Base-by-base conservation (phyloP, 2,888 invertebrate genomes). In the Drosophila pegasa region DNA sequence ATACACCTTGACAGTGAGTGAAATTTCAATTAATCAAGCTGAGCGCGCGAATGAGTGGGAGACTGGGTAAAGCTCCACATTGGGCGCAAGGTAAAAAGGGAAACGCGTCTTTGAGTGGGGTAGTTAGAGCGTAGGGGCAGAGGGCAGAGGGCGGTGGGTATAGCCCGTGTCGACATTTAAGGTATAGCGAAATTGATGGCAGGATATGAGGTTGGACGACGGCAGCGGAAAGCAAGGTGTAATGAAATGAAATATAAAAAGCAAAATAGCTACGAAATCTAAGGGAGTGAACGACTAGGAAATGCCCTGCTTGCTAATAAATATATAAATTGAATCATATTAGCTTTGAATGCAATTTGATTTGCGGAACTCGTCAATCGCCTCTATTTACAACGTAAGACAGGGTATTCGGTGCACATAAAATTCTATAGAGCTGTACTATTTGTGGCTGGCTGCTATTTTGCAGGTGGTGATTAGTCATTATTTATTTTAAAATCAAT, bases 401-500 rank as follows among this genome's bases (percentile, higher is more conserved):
- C 14, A 73, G 57, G 68, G 73, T 56, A 59, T 74, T 10, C 3
- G 0, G 25, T 22, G n/a, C 25, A 40, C 10, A 20, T n/a, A n/a
- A 14, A 60, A 52, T 57, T 37, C 20, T 47, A 33, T 18, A 14
- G 18, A 22, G 43, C 27, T 51, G 47, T 33, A 25, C 47, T 48
- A 47, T 50, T 31, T 48, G 35, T n/a, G 25, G 41, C 51, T 38
- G 48, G 50, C 48, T 54, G 35, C 61, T 55, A 29, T 63, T 52
- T 40, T 62, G 80, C 85, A 83, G 87, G 83, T 83, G 86, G 85
- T 83, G 88, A 86, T 85, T 85, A 85, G 88, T 85, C 85, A 85
- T 83, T 80, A 86, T 83, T 85, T 85, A 85, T 85, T 85, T 85
- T 88, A 70, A 76, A 85, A 85, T 85, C 85, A 85, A 85, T 85